phyloP scores from a whole-genome alignment of 2,797 vertebrate genomes.

The Megalops cyprinoides region DNA sequence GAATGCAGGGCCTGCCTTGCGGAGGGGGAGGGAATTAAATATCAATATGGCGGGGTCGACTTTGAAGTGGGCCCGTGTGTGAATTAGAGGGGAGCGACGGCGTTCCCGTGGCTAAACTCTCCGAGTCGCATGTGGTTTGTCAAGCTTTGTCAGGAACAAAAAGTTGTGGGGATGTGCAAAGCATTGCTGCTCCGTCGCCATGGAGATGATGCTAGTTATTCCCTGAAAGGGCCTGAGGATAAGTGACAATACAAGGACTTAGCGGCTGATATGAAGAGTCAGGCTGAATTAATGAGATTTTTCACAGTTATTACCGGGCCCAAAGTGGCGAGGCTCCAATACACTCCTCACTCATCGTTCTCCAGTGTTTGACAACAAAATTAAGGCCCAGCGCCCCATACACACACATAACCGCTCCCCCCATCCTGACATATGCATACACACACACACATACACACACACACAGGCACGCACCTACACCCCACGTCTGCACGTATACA shows the following conservation, averaged over 20 bases:
- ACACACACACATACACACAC: conserved; percentile 17
- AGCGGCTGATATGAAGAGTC: conserved; percentile 88
- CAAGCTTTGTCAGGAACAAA: conserved; percentile 96
- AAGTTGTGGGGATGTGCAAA: conserved; percentile 82
- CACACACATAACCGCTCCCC: conserved; percentile 45
- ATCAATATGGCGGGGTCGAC: conserved; percentile 79
- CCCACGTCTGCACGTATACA: too few relatives aligned
- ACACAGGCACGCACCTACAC: background rate
- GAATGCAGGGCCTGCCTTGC: background rate
- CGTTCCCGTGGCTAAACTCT: conserved; percentile 88
- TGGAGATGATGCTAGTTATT: conserved; percentile 94
- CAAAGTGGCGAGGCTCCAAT: conserved; percentile 62
- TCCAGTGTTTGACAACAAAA: conserved; percentile 53
- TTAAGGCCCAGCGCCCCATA: conserved; percentile 40
- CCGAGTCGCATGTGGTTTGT: conserved; percentile 94
- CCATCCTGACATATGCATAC: conserved; percentile 5
- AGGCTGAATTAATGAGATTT: conserved; percentile 98
- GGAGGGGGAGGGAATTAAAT: conserved; percentile 62
- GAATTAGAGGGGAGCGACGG: conserved; percentile 55
- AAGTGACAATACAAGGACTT: conserved; percentile 94
- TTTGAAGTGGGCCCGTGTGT: conserved; percentile 67
- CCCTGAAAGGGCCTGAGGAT: conserved; percentile 90
- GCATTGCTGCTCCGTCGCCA: conserved; percentile 91
- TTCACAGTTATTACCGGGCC: conserved; percentile 93
- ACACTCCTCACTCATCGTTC: conserved; percentile 33